These are phyloP conservation scores for Tenebrosternarchus preto DNA, from an alignment of 2,113 vertebrate genomes.

Conservation along the genomic window DNA sequence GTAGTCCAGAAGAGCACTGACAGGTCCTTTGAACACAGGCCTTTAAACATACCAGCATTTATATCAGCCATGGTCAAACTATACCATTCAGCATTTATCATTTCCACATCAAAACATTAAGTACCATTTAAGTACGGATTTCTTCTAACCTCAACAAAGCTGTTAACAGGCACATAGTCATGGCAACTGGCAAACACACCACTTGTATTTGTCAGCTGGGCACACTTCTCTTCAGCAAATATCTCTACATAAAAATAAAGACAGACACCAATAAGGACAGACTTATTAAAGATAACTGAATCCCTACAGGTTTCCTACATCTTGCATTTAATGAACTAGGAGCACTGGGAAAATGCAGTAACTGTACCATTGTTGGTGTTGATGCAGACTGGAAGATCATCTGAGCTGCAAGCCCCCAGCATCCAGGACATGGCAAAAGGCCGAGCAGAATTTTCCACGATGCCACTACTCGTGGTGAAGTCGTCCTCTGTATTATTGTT, in stretches of 20 bases:
- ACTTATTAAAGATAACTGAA: constrained; percentile 63
- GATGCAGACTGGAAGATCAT: constrained; percentile 62
- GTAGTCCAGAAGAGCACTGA: constrained; percentile 48
- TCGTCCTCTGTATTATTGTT: constrained; percentile 72
- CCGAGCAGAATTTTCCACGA: constrained; percentile 66
- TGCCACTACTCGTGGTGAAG: constrained; percentile 67
- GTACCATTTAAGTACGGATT: background rate
- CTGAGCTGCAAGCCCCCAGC: constrained; percentile 53
- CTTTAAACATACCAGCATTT: constrained; percentile 54
- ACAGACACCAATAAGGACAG: constrained; percentile 44
- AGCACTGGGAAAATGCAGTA: background rate
- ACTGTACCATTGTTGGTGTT: constrained; percentile 73
- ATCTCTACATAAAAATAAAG: constrained; percentile 65
- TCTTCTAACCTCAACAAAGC: constrained; percentile 65
- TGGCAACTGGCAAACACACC: constrained; percentile 79
- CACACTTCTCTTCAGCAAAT: constrained; percentile 75
- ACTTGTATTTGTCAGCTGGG: constrained; percentile 63
- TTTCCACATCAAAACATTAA: background rate
- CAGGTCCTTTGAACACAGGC: constrained; percentile 69
- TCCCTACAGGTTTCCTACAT: background rate
- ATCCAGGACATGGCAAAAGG: constrained; percentile 70
- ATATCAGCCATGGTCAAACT: background rate
- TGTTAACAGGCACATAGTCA: constrained; percentile 64
- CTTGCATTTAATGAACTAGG: background rate
- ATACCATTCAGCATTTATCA: background rate